A percentile compares a stretch with the other conserved stretches of the same genome.
Conservation (phyloP, 1,140 invertebrate species). For the Sitodiplosis mosellana region DNA sequence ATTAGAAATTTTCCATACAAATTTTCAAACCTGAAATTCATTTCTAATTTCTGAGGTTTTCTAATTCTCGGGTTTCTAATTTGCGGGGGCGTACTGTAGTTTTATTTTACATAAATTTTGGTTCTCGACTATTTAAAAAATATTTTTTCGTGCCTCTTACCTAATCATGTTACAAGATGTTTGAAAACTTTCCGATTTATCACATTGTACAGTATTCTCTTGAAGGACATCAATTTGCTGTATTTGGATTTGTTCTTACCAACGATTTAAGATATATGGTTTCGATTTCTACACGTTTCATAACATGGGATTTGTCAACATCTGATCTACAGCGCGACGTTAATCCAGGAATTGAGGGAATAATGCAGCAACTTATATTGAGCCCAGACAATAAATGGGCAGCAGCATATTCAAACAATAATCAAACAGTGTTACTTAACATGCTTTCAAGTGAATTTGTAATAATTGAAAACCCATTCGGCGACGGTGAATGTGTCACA, state of each 20-base stretch:
- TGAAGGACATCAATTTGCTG: slow-evolving; percentile 94
- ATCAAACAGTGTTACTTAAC: slow-evolving; percentile 74
- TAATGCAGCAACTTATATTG: slow-evolving; percentile 87
- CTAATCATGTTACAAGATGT: background rate
- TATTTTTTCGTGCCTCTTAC: no score
- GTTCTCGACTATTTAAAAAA: no score
- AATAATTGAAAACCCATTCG: slow-evolving; percentile 66
- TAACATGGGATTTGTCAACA: slow-evolving; percentile 91
- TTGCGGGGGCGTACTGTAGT: no score
- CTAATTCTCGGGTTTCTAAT: no score
- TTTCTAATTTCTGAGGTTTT: no score
- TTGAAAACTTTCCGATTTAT: background rate
- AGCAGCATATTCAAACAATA: slow-evolving; percentile 91
- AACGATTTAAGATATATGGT: slow-evolving; percentile 86
- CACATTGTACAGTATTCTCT: slow-evolving; percentile 60
- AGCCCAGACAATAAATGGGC: slow-evolving; percentile 92
- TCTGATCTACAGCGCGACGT: slow-evolving; percentile 82
- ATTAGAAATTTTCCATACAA: no score
- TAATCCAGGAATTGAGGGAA: slow-evolving; percentile 82
- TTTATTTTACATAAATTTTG: no score
- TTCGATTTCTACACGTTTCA: slow-evolving; percentile 91
- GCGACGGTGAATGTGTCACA: slow-evolving; percentile 31
- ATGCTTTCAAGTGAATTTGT: slow-evolving; percentile 82
- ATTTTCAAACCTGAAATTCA: no score
- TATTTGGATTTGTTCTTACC: slow-evolving; percentile 84